phyloP scores from a whole-genome alignment of 2,113 vertebrate species.

The Myotis davidii region DNA sequence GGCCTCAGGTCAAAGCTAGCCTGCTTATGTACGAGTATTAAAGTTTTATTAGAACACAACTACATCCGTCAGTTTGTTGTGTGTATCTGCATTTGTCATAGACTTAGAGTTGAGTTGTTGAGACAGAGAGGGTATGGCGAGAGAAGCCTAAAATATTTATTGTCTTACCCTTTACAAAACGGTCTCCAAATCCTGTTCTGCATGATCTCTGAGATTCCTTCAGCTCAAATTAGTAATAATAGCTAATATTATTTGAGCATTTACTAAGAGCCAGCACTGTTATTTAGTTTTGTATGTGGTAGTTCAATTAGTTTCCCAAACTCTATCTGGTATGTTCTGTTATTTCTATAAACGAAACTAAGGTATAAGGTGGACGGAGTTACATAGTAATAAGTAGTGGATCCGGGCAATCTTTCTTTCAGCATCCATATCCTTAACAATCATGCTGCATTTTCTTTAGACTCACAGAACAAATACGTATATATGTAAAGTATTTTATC shows the following conservation, averaged over 20 bases:
- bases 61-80: neutral
- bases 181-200: neutral
- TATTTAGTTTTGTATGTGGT: neutral
- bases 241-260: neutral
- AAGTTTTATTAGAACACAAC: neutral
- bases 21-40: neutral
- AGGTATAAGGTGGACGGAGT: neutral
- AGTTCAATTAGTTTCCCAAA: neutral
- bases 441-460: neutral
- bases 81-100: neutral
- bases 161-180: neutral
- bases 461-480: neutral
- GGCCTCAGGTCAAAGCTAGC: neutral
- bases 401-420: neutral
- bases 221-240: neutral
- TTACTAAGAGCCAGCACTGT: neutral
- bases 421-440: neutral
- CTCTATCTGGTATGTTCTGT: neutral
- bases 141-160: neutral
- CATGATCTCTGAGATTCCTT: neutral
- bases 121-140: neutral
- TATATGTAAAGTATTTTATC: neutral
- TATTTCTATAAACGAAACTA: slow-evolving; percentile 44
- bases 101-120: neutral
- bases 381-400: neutral